Conservation (phyloP, 1,140 invertebrate species). For the Parapsyche elsis region DNA sequence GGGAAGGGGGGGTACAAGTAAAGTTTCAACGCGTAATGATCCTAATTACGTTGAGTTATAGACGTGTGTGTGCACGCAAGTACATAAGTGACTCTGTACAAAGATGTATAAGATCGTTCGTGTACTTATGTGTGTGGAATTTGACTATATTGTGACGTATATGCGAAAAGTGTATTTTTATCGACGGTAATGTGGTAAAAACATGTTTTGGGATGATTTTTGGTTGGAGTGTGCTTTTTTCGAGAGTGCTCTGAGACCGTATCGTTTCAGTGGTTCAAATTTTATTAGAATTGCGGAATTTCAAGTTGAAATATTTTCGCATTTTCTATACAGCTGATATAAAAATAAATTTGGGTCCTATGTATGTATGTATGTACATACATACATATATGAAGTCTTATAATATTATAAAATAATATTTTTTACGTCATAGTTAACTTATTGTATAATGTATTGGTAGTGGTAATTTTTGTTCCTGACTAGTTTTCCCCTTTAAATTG, state of each 20-base stretch:
- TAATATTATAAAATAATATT: no score
- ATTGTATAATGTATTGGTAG: no score
- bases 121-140: not conserved
- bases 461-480: no score
- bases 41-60: slow-evolving; percentile 16
- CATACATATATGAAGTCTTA: not conserved
- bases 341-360: no score
- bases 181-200: not conserved
- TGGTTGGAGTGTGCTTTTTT: not conserved
- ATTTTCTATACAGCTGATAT: not conserved
- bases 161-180: not conserved
- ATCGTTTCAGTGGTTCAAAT: not conserved
- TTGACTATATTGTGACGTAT: not conserved
- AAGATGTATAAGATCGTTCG: no score
- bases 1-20: not conserved
- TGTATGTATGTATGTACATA: not conserved
- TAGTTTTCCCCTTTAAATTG: no score
- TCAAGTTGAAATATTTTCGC: not conserved
- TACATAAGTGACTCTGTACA: not conserved
- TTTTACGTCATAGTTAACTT: no score
- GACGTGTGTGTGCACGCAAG: not conserved
- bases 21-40: not conserved
- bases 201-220: not conserved
- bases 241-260: not conserved
- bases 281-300: not conserved